Evolutionary conservation across 2,113 vertebrate species (phyloP).

Genomic region (Anser cygnoides): DNA sequence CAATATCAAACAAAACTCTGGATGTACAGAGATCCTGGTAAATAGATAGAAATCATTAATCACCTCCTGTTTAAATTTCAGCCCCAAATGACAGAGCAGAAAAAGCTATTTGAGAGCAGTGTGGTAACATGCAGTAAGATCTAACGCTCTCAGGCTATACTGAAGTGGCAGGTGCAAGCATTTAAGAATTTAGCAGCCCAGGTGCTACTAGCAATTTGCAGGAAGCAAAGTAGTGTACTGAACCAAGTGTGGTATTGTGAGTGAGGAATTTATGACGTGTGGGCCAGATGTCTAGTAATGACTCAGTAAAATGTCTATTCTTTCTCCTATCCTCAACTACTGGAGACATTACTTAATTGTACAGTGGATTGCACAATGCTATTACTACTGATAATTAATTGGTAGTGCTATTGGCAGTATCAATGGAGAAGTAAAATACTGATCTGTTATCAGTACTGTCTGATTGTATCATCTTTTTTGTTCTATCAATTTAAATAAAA

Average conservation of each 20-base stretch:
- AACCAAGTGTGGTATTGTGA: neutral
- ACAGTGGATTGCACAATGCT: neutral
- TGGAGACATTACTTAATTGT: neutral
- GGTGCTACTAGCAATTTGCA: neutral
- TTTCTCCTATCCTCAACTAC: neutral
- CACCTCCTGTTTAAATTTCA: neutral
- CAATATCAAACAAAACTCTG: neutral
- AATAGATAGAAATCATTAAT: neutral
- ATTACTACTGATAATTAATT: neutral
- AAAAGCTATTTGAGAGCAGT: neutral
- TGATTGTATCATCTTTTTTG: neutral
- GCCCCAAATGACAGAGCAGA: neutral
- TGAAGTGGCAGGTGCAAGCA: neutral
- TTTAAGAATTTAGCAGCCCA: neutral
- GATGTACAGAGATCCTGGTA: neutral
- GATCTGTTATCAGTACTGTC: neutral
- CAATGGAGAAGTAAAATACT: neutral
- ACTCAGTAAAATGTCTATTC: neutral
- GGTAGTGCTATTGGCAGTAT: neutral
- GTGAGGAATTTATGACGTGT: neutral
- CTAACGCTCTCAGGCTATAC: neutral
- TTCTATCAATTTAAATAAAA: neutral
- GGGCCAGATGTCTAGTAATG: neutral
- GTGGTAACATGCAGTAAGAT: neutral
- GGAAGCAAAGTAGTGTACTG: neutral